Percentiles rank a stretch among this genome's conserved stretches.
phyloP scores from a whole-genome alignment of 2,113 vertebrate species.

The Anseranas semipalmata region DNA sequence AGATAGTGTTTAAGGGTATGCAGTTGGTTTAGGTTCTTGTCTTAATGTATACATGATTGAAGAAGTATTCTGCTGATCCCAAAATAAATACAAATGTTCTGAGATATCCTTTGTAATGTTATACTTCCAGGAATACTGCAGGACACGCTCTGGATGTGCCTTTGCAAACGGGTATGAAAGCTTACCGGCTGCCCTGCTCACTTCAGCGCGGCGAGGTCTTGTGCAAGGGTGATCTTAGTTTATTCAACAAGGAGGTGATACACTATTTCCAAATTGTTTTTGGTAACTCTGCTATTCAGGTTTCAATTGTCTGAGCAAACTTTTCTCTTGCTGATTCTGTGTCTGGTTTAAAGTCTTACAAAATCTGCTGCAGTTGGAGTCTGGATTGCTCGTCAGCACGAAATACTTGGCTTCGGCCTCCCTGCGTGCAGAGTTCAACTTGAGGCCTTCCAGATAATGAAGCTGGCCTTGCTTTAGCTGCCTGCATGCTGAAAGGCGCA shows the following conservation, averaged over 20 bases:
- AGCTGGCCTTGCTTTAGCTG: neutral
- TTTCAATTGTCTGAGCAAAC: neutral
- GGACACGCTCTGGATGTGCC: neutral
- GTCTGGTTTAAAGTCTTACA: neutral
- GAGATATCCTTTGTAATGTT: rapidly evolving
- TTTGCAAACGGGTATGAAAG: neutral
- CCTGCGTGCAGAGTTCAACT: neutral
- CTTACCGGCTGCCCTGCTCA: neutral
- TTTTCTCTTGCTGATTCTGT: neutral
- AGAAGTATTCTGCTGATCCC: neutral
- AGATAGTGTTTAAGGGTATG: rapidly evolving
- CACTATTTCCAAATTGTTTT: neutral
- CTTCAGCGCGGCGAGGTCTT: rapidly evolving
- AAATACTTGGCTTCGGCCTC: neutral
- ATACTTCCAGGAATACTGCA: neutral
- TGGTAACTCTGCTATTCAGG: neutral
- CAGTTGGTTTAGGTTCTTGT: neutral
- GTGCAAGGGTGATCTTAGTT: neutral
- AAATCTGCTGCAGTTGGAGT: neutral
- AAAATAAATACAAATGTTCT: neutral
- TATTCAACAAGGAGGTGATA: neutral
- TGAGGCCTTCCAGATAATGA: neutral
- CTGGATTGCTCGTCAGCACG: neutral
- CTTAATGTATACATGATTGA: rapidly evolving
- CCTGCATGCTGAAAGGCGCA: rapidly evolving